Percentiles rank a stretch among this genome's conserved stretches.
Conservation (phyloP, 2,113 vertebrate species). For the Pagrus major region DNA sequence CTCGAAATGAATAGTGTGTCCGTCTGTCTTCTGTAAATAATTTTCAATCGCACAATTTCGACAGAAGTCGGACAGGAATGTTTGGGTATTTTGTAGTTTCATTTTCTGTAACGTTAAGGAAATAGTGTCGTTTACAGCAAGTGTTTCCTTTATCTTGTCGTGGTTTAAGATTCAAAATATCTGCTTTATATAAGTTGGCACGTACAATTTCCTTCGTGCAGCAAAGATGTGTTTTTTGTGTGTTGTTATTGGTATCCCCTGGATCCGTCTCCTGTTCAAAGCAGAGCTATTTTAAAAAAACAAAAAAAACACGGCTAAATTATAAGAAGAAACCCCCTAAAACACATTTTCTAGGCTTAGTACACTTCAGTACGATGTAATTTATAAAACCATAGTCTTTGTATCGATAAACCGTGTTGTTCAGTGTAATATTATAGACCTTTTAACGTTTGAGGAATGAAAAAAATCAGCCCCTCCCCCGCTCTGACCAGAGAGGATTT, state of each 20-base stretch:
- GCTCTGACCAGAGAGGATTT: conserved; percentile 56
- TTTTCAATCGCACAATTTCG: neutral
- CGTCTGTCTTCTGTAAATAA: neutral
- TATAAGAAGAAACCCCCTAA: neutral
- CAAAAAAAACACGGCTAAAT: too few species aligned
- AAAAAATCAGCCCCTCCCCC: conserved; percentile 67
- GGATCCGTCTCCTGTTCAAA: neutral
- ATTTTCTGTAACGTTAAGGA: neutral
- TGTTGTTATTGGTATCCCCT: conserved; percentile 15
- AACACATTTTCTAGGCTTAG: too few species aligned
- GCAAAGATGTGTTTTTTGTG: neutral
- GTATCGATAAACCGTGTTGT: neutral
- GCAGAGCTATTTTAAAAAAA: too few species aligned
- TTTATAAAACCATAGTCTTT: neutral
- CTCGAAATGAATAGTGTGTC: fast-evolving
- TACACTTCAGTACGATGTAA: neutral
- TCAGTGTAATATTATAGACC: neutral
- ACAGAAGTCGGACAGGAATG: neutral
- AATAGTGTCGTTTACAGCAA: neutral
- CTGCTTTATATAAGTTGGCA: neutral
- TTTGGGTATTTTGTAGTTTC: neutral
- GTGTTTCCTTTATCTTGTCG: neutral
- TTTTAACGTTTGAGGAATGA: conserved; percentile 6
- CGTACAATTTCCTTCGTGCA: neutral
- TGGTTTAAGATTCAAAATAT: neutral